phyloP scores from a whole-genome alignment of 2,888 invertebrate genomes.

The Andrena bicolor region DNA sequence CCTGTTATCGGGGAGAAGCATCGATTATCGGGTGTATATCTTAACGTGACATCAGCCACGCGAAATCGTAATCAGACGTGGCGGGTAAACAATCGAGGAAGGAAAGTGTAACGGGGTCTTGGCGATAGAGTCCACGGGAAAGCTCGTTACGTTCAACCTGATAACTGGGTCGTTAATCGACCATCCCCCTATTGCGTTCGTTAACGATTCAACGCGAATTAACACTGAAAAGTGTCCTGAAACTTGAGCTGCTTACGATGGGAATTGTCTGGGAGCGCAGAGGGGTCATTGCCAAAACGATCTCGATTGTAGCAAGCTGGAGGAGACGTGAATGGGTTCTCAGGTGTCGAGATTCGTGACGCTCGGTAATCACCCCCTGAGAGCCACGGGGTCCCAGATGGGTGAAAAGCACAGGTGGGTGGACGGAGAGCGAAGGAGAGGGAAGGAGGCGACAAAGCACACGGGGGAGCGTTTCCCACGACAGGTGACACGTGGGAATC shows the following conservation, averaged over 20 bases:
- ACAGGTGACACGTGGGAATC: slow-evolving; percentile 85
- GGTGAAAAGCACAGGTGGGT: slow-evolving; percentile 67
- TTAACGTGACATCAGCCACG: slow-evolving; percentile 37
- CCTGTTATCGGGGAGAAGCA: slow-evolving; percentile 32
- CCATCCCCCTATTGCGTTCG: background rate
- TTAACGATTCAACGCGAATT: background rate
- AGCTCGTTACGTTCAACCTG: background rate
- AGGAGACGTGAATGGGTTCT: background rate
- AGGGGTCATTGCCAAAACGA: no score
- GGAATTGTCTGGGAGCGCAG: no score
- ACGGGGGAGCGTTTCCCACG: slow-evolving; percentile 79
- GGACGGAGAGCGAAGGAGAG: slow-evolving; percentile 61
- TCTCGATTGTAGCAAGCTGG: no score
- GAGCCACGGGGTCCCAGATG: slow-evolving; percentile 12
- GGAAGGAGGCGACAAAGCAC: slow-evolving; percentile 69
- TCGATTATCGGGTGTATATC: slow-evolving; percentile 49
- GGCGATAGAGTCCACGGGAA: no score
- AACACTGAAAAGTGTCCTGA: background rate
- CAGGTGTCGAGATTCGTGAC: slow-evolving; percentile 7
- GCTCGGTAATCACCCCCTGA: slow-evolving; percentile 16
- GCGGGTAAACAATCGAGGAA: slow-evolving; percentile 22
- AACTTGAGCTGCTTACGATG: background rate
- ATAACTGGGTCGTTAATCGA: background rate
- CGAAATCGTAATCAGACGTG: slow-evolving; percentile 43
- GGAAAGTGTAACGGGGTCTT: slow-evolving; percentile 27